Percentiles rank a stretch among this genome's conserved stretches.
Evolutionary conservation across 2,113 vertebrate genomes (phyloP).

Genomic region (Petroica traversi): DNA sequence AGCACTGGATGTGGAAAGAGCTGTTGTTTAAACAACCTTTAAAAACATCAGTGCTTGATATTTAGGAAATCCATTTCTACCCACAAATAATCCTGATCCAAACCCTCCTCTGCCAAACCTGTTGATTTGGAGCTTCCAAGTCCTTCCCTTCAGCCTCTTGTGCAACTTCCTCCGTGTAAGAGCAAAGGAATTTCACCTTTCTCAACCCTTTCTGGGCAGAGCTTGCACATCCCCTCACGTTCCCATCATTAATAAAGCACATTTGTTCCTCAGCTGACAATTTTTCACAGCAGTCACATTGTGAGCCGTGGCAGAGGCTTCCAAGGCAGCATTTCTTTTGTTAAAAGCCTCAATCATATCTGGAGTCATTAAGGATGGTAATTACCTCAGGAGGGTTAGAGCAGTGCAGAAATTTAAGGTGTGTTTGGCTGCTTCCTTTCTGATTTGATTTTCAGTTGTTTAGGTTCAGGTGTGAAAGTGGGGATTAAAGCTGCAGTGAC

Average conservation of each 20-base stretch:
- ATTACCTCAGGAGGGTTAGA: conserved; percentile 47
- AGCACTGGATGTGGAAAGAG: background rate
- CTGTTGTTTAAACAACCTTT: background rate
- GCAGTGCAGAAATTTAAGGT: conserved; percentile 23
- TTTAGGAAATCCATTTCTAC: background rate
- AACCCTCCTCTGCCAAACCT: background rate
- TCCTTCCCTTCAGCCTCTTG: background rate
- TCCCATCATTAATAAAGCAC: conserved; percentile 42
- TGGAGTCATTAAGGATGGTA: conserved; percentile 67
- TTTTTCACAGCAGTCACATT: conserved; percentile 56
- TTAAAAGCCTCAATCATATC: conserved; percentile 64
- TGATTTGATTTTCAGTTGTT: conserved; percentile 29
- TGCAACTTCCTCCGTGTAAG: background rate
- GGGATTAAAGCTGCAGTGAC: background rate
- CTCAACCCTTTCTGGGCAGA: conserved; percentile 28
- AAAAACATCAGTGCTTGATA: background rate
- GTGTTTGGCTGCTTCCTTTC: conserved; percentile 25
- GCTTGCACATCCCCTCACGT: conserved; percentile 49
- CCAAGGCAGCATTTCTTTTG: conserved; percentile 65
- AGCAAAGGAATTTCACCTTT: conserved; percentile 12
- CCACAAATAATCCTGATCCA: background rate
- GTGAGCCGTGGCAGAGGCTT: conserved; percentile 58
- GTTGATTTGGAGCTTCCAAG: background rate
- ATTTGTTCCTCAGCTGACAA: conserved; percentile 62
- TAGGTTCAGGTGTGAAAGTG: background rate